Conservation (phyloP, 2,888 invertebrate genomes). For the Drosophila kuntzei region DNA sequence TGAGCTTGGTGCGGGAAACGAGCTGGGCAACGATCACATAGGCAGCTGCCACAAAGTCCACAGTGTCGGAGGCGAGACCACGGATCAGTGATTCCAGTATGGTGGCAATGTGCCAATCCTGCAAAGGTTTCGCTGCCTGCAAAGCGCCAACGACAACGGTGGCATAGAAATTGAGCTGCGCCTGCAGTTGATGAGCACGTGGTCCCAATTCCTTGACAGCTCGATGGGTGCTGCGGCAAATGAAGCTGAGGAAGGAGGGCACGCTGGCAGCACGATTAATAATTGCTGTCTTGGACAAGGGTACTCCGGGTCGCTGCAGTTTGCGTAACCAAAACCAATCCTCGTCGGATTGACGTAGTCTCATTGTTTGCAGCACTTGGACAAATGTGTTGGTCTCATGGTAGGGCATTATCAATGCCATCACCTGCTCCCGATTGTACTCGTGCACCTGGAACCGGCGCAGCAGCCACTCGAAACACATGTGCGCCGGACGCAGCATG, state of each 20-base stretch:
- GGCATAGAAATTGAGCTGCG: constrained; percentile 93
- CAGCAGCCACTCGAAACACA: constrained; percentile 98
- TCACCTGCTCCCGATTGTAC: constrained; percentile 93
- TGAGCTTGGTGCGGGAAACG: constrained; percentile 88
- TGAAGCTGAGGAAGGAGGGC: constrained; percentile 88
- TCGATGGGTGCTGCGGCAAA: constrained; percentile 87
- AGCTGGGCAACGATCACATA: constrained; percentile 91
- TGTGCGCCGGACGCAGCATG: constrained; percentile 91
- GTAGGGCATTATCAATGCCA: constrained; percentile 94
- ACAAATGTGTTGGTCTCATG: constrained; percentile 97
- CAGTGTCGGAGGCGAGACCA: constrained; percentile 89
- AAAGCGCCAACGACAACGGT: constrained; percentile 90
- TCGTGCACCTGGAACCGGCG: constrained; percentile 95
- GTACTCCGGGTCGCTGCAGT: constrained; percentile 91
- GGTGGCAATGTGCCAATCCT: constrained; percentile 89
- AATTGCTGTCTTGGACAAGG: constrained; percentile 90
- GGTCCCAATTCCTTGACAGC: constrained; percentile 88
- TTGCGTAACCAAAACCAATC: constrained; percentile 92
- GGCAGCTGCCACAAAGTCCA: constrained; percentile 90
- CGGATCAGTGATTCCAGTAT: constrained; percentile 90
- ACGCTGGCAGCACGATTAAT: constrained; percentile 90
- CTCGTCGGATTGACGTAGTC: constrained; percentile 86
- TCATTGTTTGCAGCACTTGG: constrained; percentile 91
- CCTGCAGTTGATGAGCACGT: constrained; percentile 88
- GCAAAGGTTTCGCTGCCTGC: constrained; percentile 86